Conservation (phyloP, 2,797 vertebrate genomes). For the Enteromius argenteus region DNA sequence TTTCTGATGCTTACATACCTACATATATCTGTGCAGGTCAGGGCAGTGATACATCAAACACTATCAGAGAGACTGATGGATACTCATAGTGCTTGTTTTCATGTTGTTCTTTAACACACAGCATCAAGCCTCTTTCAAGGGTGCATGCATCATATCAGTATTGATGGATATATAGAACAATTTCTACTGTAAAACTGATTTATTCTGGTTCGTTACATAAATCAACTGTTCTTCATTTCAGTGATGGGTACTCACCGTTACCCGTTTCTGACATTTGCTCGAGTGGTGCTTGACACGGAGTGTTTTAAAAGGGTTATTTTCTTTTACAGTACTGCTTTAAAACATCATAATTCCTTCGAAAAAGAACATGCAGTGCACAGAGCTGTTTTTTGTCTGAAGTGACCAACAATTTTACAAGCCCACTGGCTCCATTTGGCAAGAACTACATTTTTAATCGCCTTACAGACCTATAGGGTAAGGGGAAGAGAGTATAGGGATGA, state of each 20-base stretch:
- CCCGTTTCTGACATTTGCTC: background rate
- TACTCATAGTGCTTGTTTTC: background rate
- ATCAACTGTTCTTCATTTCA: constrained; percentile 61
- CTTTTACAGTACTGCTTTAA: constrained; percentile 24
- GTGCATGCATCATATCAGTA: background rate
- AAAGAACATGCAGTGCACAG: background rate
- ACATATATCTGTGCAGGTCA: no score
- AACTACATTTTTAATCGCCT: constrained; percentile 44
- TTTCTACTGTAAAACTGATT: constrained; percentile 53
- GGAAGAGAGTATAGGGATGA: constrained; percentile 21
- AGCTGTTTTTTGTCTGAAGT: constrained; percentile 22
- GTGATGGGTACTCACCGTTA: constrained; percentile 54
- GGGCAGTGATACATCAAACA: background rate
- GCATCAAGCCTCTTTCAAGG: background rate
- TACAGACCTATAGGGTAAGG: constrained; percentile 28
- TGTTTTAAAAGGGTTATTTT: constrained; percentile 39
- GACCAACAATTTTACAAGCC: constrained; percentile 32
- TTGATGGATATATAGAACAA: constrained; percentile 7
- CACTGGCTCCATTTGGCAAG: constrained; percentile 15
- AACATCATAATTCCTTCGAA: constrained; percentile 30
- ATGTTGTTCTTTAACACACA: background rate
- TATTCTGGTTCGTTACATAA: constrained; percentile 52
- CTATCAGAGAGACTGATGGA: background rate
- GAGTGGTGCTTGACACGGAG: constrained; percentile 19
- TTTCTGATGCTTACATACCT: background rate